Base-by-base conservation (phyloP, 1,140 invertebrate species). In the Brachionus asplanchnoidis region DNA sequence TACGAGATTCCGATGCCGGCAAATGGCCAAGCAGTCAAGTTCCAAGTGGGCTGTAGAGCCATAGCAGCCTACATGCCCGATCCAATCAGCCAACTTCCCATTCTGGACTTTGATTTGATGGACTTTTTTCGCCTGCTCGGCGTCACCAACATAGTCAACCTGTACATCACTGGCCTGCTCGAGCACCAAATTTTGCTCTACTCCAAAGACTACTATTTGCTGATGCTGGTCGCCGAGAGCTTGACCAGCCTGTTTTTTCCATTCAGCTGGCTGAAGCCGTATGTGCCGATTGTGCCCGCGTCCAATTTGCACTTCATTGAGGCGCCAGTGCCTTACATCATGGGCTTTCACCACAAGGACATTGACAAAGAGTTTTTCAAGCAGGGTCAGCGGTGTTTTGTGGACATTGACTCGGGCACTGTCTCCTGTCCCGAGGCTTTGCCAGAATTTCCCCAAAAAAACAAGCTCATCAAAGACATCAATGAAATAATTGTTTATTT, bases 311-410 rank as follows among this genome's bases (percentile, higher is more conserved):
- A 98, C 88, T 99, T 99, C 90, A 91, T 99, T 12, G 97, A 99
- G 91, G 97, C 98, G 11, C 98, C 98, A 0, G 97, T 99, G 36
- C 97, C 98, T 17, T 99, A 97, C 89, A 94, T 99, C 80, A 99
- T 99, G 97, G 97, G 97, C 11, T 87, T 93, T 50, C 89, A 91
- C 85, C 87, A 87, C 79, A 85, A 86, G 11, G 86, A 87, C 85
- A 88, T 89, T 80, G 89, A 89, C 36, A 84, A 84, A 20, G 60
- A 84, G 8, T 46, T 82, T 82, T 82, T 82, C 17, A 82, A 60
- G 32, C 53, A 85, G 56, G 84, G 46, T 17, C 66, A 77, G 65
- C 84, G 70, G 1, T 99, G 97, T 90, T 94, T 96, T 88, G 95
- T 99, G 53, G 96, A 99, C 90, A 94, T 99, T 85, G 97, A 99